phyloP scores from a whole-genome alignment of 2,888 invertebrate genomes.

The Polyommatus iphigenia region DNA sequence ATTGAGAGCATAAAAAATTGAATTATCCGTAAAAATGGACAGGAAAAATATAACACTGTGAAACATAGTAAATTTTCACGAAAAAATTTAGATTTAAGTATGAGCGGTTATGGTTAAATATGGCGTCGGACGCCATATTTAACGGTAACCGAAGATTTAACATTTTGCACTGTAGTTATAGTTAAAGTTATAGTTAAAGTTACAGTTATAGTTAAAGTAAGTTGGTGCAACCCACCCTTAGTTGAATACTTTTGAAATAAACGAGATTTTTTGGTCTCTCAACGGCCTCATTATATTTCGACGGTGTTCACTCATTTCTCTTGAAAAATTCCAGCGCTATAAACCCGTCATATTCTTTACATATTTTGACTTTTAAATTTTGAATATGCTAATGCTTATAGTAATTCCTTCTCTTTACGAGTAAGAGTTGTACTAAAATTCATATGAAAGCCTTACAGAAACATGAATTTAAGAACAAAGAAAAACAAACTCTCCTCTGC shows the following conservation, averaged over 20 bases:
- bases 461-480: not conserved
- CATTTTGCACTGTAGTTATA: too few relatives aligned
- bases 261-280: slow-evolving; percentile 21
- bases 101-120: too few relatives aligned
- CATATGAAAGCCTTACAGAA: not conserved
- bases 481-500: not conserved
- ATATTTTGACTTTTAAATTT: slow-evolving; percentile 14
- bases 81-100: too few relatives aligned
- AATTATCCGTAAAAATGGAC: too few relatives aligned
- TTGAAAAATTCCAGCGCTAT: slow-evolving; percentile 12
- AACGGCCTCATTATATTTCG: slow-evolving; percentile 17
- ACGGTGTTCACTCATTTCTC: slow-evolving; percentile 20
- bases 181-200: too few relatives aligned
- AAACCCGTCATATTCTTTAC: slow-evolving; percentile 13
- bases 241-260: slow-evolving; percentile 26
- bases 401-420: not conserved
- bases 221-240: not conserved
- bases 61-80: too few relatives aligned
- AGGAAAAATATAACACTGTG: too few relatives aligned
- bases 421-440: not conserved
- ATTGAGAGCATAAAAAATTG: too few relatives aligned
- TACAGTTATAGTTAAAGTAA: too few relatives aligned
- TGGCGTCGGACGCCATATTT: too few relatives aligned
- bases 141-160: too few relatives aligned
- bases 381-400: slow-evolving; percentile 2